Conservation (phyloP, 2,797 vertebrate species). For the Argyrosomus regius region DNA sequence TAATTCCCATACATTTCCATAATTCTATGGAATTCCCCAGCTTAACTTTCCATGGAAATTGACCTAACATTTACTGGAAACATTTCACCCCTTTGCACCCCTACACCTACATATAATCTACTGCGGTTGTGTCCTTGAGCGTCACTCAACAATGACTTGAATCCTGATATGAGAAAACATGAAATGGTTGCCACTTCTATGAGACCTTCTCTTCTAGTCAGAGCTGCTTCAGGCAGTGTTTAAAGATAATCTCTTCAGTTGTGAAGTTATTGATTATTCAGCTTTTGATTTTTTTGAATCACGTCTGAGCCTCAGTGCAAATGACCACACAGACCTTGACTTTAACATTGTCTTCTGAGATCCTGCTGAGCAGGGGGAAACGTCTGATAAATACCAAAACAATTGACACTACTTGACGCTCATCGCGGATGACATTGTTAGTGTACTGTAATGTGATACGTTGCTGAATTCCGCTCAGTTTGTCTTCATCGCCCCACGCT, state of each 20-base stretch:
- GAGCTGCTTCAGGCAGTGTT: background rate
- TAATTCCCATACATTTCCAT: too few relatives aligned
- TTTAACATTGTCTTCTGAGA: slow-evolving; percentile 43
- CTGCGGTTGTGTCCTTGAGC: background rate
- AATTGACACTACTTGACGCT: slow-evolving; percentile 11
- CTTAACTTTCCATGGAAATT: too few relatives aligned
- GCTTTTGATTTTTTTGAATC: slow-evolving; percentile 25
- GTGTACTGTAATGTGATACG: slow-evolving; percentile 34
- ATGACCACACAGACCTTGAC: slow-evolving; percentile 29
- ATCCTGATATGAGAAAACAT: background rate
- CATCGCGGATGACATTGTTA: slow-evolving; percentile 49
- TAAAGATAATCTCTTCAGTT: slow-evolving; percentile 27
- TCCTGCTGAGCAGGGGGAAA: slow-evolving; percentile 30
- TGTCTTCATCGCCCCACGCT: slow-evolving; percentile 46
- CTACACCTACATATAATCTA: too few relatives aligned
- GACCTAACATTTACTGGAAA: too few relatives aligned
- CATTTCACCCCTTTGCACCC: too few relatives aligned
- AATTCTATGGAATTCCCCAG: too few relatives aligned
- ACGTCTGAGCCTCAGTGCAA: slow-evolving; percentile 1
- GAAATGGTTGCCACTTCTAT: background rate
- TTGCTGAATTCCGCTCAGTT: slow-evolving; percentile 52
- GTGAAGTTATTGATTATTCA: slow-evolving; percentile 48
- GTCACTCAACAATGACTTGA: background rate
- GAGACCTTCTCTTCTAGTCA: background rate
- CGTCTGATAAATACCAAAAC: slow-evolving; percentile 29